Conservation (phyloP, 2,797 vertebrate species). For the Protonibea diacanthus region DNA sequence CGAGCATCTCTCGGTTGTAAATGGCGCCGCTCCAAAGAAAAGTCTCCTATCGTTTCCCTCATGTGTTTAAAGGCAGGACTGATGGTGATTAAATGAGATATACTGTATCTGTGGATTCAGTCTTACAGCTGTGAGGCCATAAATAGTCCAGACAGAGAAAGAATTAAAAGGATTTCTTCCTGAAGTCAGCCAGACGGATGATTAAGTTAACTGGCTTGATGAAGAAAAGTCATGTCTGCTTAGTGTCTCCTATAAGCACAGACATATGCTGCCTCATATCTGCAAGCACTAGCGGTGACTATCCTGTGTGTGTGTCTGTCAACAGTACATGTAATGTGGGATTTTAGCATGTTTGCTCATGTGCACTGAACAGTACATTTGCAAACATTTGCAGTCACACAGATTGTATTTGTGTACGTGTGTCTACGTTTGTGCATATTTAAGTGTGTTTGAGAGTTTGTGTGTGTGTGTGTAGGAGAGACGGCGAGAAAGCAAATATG, state of each 20-base stretch:
- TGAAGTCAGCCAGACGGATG: constrained; percentile 61
- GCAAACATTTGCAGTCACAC: constrained; percentile 33
- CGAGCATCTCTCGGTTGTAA: constrained; percentile 40
- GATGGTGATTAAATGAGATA: constrained; percentile 17
- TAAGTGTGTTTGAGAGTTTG: constrained; percentile 1
- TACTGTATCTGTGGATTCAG: constrained; percentile 1
- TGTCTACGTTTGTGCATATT: constrained; percentile 18
- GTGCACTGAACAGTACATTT: constrained; percentile 9
- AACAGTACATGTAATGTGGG: not conserved
- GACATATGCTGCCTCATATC: constrained; percentile 61
- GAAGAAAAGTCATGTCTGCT: constrained; percentile 68
- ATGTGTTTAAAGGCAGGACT: not conserved
- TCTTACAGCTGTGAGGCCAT: not conserved
- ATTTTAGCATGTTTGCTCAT: constrained; percentile 28
- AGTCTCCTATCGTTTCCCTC: not conserved
- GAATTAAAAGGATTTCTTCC: constrained; percentile 52
- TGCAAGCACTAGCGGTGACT: constrained; percentile 38
- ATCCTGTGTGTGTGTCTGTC: constrained; percentile 1
- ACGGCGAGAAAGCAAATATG: not conserved
- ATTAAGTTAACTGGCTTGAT: constrained; percentile 65
- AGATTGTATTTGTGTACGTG: not conserved
- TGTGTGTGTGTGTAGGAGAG: not conserved
- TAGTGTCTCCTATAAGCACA: constrained; percentile 59
- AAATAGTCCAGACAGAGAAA: constrained; percentile 28
- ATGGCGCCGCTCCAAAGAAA: constrained; percentile 43